phyloP scores from a whole-genome alignment of 2,797 vertebrate species.

The Pseudocheirus occidentalis region DNA sequence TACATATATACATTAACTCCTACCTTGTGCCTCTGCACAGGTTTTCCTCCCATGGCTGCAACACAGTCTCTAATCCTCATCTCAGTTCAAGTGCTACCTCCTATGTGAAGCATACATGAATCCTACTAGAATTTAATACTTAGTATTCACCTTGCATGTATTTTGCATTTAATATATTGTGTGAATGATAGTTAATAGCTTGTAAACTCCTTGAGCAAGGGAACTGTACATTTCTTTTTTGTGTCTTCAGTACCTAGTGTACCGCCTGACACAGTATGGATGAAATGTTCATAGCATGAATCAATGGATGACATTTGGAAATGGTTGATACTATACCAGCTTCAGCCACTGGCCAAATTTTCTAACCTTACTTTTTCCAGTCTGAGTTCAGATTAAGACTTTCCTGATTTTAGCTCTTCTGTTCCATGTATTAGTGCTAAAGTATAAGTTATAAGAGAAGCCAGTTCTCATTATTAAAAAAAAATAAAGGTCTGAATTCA shows the following conservation, averaged over 20 bases:
- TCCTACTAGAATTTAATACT: background rate
- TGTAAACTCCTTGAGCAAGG: background rate
- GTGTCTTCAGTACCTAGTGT: background rate
- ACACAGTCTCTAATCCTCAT: background rate
- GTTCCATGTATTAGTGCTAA: background rate
- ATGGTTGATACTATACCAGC: background rate
- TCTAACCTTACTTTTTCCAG: background rate
- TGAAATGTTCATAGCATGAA: background rate
- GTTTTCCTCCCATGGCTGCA: background rate
- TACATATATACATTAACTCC: background rate
- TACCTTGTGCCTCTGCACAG: background rate
- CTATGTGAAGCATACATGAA: background rate
- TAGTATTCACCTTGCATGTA: background rate
- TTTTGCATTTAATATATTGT: background rate
- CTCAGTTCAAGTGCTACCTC: background rate
- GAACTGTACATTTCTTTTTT: background rate
- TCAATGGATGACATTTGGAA: background rate
- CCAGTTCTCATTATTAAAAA: background rate
- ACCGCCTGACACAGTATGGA: background rate
- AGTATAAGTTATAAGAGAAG: background rate
- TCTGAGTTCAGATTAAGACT: background rate
- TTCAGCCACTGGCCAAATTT: background rate
- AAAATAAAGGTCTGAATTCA: conserved; percentile 36
- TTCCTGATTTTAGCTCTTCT: conserved; percentile 33
- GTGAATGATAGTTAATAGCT: background rate